Evolutionary conservation across 2,888 invertebrate species (phyloP).

Genomic region (Acanthococcus lagerstroemiae): DNA sequence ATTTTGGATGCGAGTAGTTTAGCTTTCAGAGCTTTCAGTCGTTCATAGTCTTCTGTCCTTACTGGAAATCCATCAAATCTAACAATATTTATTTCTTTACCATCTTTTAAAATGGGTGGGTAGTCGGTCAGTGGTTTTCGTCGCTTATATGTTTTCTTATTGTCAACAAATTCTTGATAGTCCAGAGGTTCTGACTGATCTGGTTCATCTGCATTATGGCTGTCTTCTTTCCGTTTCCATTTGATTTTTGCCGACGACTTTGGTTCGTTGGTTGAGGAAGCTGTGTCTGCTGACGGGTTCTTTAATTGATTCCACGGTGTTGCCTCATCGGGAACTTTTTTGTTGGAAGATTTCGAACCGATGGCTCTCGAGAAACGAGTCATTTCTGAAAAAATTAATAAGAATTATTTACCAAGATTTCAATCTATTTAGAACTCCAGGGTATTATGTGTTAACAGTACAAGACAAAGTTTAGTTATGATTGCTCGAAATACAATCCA

Average conservation of each 20-base stretch:
- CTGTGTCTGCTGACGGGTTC: constrained; percentile 27
- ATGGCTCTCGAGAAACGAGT: constrained; percentile 64
- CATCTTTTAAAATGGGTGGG: constrained; percentile 52
- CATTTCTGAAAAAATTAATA: constrained; percentile 45
- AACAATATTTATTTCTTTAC: constrained; percentile 51
- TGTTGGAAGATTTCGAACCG: constrained; percentile 64
- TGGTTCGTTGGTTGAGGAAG: constrained; percentile 47
- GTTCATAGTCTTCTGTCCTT: constrained; percentile 57
- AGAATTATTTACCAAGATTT: neutral
- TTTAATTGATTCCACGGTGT: constrained; percentile 66
- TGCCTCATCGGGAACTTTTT: constrained; percentile 55
- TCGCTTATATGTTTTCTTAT: constrained; percentile 16
- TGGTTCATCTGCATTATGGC: neutral
- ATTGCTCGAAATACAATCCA: no score
- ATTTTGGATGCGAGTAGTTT: constrained; percentile 54
- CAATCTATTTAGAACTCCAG: no score
- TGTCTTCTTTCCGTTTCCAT: neutral
- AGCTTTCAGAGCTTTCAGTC: constrained; percentile 51
- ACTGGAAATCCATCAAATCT: constrained; percentile 62
- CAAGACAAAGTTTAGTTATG: no score
- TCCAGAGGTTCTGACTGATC: neutral
- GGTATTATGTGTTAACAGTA: no score
- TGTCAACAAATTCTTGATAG: neutral
- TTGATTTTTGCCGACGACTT: constrained; percentile 52
- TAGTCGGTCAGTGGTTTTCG: constrained; percentile 36